Conservation (phyloP, 2,888 invertebrate genomes). For the Eudemis profundana region DNA sequence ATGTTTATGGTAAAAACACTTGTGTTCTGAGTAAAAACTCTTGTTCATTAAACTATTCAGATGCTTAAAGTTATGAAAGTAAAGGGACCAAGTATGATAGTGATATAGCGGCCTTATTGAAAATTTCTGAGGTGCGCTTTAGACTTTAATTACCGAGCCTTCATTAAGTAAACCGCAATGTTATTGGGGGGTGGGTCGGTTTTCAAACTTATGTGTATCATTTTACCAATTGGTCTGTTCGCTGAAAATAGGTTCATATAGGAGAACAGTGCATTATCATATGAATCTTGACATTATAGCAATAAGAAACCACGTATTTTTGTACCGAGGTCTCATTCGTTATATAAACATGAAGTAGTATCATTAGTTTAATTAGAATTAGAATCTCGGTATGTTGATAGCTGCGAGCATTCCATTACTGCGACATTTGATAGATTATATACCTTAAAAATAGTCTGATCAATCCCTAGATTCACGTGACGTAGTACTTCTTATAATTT, state of each 20-base stretch:
- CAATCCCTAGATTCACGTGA: too few relatives aligned
- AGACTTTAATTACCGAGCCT: neutral
- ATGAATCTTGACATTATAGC: slow-evolving; percentile 28
- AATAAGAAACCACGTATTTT: slow-evolving; percentile 42
- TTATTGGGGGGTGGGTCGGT: neutral
- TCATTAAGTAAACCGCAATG: neutral
- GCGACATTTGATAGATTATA: neutral
- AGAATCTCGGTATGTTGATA: slow-evolving; percentile 9
- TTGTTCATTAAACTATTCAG: too few relatives aligned
- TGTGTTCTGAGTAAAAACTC: too few relatives aligned
- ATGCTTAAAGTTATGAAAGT: too few relatives aligned
- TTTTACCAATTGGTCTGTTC: neutral
- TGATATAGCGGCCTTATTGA: neutral
- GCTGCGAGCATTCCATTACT: slow-evolving; percentile 26
- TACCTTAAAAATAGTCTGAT: too few relatives aligned
- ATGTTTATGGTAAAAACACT: too few relatives aligned
- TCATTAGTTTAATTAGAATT: slow-evolving; percentile 35
- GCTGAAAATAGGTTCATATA: slow-evolving; percentile 4
- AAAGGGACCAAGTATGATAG: too few relatives aligned
- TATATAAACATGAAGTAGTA: slow-evolving; percentile 25
- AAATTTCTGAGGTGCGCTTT: neutral
- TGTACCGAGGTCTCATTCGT: slow-evolving; percentile 35
- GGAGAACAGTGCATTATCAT: slow-evolving; percentile 17
- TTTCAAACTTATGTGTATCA: neutral
- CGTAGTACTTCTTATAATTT: too few relatives aligned